Base-by-base conservation (phyloP, 2,888 invertebrate genomes). In the Zele albiditarsus region DNA sequence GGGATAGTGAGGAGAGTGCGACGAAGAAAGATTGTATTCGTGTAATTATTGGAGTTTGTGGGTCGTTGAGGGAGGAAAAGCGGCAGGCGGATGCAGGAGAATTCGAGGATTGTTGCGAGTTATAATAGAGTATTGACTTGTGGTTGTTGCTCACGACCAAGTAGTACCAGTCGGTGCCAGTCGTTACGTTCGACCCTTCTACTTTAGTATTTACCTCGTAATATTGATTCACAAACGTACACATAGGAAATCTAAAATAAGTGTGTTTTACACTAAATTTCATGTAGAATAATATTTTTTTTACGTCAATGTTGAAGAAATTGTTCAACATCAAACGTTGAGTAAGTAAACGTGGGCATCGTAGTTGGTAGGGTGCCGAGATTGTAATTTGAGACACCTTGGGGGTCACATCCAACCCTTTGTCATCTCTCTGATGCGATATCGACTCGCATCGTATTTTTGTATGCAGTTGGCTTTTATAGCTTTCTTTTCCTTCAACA, bases 131-230 rank as follows among this genome's bases (percentile, higher is more conserved):
- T 83, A 84, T 82, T 77, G 82, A 83, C 81, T 80, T 74, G 79
- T 71, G 74, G 75, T 60, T 71, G 75, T 28, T 73, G 75, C 66
- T 74, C 57, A 72, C 65, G 74, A 69, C 77, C 58, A 80, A 85
- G 83, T 83, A 83, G 85, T 84, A 82, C 83, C 84, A 83, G 78
- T 76, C 84, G 69, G 85, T 85, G 78, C 81, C 83, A 83, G 84
- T 82, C n/a, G n/a, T n/a, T n/a, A 71, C 83, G 78, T 84, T 71
- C 83, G 67, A 25, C 38, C 10, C 38, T 2, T 12, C 38, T 1
- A 8, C 10, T 38, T 8, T 38, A 2, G 12, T 38, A 38, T 38
- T 38, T 38, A 8, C 12, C 38, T 12, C 38, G 12, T 12, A 38
- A 38, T 38, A 38, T 38, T 38, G 38, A 38, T 38, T 38, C 10